Evolutionary conservation across 2,113 vertebrate genomes (phyloP), one percentile per base, ranked within the genome.

Genomic region (Todiramphus chloris): DNA sequence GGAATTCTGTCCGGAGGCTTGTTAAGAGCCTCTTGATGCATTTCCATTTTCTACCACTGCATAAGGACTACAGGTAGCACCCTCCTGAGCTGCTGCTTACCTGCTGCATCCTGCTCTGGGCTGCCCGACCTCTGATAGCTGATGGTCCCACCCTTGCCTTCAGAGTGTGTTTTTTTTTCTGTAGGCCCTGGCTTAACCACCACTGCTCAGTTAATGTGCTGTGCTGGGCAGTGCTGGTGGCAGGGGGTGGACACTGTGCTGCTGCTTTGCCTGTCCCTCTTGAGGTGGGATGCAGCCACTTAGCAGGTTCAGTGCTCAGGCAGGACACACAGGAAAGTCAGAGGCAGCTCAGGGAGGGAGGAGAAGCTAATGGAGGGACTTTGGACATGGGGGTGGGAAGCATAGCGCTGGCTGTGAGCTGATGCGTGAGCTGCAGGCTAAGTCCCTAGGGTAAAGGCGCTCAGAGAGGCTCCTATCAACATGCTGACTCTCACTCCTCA

Each of bases 211-310:
- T 66, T 70, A 66, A 55, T 0, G 1, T 2, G 2, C 37, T 2
- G 4, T 53, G 53, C 55, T 1, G 19, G 30, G 53, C 6, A 9
- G 3, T n/a, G 46, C 53, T 14, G 24, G 39, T 2, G 31, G 37
- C 5, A 3, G 53, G 31, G 19, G 2, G 11, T 0, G 27, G 28
- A 1, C 16, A 66, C 46, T 5, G 2, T 9, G 55, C n/a, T 50
- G 70, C 53, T 30, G n/a, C 33, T 27, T 41, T 5, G 1, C 55
- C 53, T 27, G 35, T 50, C 24, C 28, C 0, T 6, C 44, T n/a
- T 13, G 33, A 31, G 39, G 41, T 27, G 21, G 15, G 5, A 19
- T 25, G 48, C n/a, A 55, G 48, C 33, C 4, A 6, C 30, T 30
- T 62, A 24, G 43, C 1, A 6, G 33, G 15, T 41, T 79, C 2